A percentile compares a stretch with the other conserved stretches of the same genome.
Conservation (phyloP, 2,797 vertebrate genomes). For the Columba guinea region DNA sequence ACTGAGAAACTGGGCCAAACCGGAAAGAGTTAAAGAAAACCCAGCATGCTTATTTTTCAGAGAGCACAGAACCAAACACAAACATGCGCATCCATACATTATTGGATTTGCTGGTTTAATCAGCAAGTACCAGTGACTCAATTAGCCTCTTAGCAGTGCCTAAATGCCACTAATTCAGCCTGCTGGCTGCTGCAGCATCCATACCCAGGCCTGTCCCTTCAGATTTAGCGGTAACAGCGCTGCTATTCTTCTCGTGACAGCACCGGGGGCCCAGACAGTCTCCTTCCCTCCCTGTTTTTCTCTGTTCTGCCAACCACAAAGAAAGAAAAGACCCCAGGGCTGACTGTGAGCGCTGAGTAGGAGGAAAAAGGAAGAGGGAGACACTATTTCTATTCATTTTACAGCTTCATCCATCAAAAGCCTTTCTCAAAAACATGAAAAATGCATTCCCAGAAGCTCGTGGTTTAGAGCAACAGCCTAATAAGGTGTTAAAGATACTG, state of each 20-base stretch:
- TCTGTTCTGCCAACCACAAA: conserved; percentile 63
- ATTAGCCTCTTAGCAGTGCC: conserved; percentile 66
- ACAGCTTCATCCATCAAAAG: conserved; percentile 63
- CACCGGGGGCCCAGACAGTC: conserved; percentile 60
- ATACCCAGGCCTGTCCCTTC: conserved; percentile 59
- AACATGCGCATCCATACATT: conserved; percentile 49
- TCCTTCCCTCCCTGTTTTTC: conserved; percentile 38
- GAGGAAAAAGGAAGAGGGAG: conserved; percentile 71
- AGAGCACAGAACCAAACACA: conserved; percentile 32
- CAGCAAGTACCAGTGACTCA: conserved; percentile 69
- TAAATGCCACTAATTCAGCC: conserved; percentile 69
- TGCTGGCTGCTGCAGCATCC: conserved; percentile 52
- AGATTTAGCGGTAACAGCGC: conserved; percentile 53
- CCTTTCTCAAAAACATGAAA: background rate
- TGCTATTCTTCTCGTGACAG: conserved; percentile 67
- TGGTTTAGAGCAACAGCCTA: conserved; percentile 51
- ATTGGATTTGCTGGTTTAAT: conserved; percentile 67
- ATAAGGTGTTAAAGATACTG: conserved; percentile 34
- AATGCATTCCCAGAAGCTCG: conserved; percentile 51
- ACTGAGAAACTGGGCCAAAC: background rate
- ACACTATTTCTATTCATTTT: conserved; percentile 72
- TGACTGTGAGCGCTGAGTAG: conserved; percentile 59
- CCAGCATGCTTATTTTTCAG: background rate
- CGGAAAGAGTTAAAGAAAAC: conserved; percentile 8
- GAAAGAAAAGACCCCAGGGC: conserved; percentile 69